phyloP scores from a whole-genome alignment of 2,888 invertebrate genomes.

The Euphydryas editha region DNA sequence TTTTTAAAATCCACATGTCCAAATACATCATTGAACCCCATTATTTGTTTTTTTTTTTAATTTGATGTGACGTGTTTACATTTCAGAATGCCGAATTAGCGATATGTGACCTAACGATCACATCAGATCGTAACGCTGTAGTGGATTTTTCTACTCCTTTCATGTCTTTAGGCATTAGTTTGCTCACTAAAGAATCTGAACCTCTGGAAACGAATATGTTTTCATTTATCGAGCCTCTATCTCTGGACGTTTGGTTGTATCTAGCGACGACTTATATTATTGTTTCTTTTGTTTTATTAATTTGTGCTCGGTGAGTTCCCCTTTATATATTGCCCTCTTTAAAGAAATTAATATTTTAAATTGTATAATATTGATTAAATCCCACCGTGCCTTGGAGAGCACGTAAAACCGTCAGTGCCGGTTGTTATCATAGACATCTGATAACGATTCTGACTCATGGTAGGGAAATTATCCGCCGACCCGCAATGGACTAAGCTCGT shows the following conservation, averaged over 20 bases:
- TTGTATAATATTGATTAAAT: too few relatives aligned
- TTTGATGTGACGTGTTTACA: slow-evolving; percentile 31
- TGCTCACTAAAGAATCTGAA: slow-evolving; percentile 90
- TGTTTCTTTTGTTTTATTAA: slow-evolving; percentile 91
- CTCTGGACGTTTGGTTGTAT: slow-evolving; percentile 93
- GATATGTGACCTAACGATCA: slow-evolving; percentile 97
- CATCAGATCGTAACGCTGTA: slow-evolving; percentile 91
- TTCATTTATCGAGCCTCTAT: slow-evolving; percentile 94
- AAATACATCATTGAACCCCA: background rate
- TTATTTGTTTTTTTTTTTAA: background rate
- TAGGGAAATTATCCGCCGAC: too few relatives aligned
- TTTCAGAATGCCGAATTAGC: slow-evolving; percentile 95
- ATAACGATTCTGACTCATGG: too few relatives aligned
- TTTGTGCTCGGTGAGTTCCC: slow-evolving; percentile 87
- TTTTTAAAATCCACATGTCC: slow-evolving; percentile 19
- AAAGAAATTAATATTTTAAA: too few relatives aligned
- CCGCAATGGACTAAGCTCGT: too few relatives aligned
- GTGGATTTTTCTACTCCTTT: slow-evolving; percentile 98
- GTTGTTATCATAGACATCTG: too few relatives aligned
- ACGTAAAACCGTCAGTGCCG: too few relatives aligned
- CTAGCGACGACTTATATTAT: slow-evolving; percentile 92
- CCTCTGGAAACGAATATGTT: slow-evolving; percentile 91
- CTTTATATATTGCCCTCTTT: too few relatives aligned
- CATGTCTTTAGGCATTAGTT: slow-evolving; percentile 96
- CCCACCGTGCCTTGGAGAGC: too few relatives aligned